Percentiles rank a stretch among this genome's conserved stretches.
These are phyloP conservation scores for Seira musarum DNA, from an alignment of 2,888 invertebrate genomes.

Conservation along the genomic window DNA sequence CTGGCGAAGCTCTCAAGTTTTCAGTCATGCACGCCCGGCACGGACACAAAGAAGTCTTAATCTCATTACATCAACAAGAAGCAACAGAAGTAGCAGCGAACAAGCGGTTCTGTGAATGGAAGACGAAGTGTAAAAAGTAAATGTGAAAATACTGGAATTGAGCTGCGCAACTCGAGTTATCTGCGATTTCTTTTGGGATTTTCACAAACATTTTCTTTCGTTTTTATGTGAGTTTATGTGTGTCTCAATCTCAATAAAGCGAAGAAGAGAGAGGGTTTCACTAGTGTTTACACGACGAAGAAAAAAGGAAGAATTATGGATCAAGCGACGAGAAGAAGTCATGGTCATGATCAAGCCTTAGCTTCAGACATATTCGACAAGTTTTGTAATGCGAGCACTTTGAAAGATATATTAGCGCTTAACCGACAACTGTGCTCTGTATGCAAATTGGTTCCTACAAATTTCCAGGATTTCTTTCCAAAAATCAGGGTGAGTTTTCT, in stretches of 20 bases:
- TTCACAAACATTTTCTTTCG: background rate
- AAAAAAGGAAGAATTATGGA: slow-evolving; percentile 57
- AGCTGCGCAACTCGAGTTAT: background rate
- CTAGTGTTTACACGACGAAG: background rate
- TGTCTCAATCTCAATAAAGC: no score
- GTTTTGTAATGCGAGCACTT: slow-evolving; percentile 91
- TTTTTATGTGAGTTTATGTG: background rate
- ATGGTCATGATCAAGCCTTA: slow-evolving; percentile 72
- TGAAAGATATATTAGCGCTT: slow-evolving; percentile 86
- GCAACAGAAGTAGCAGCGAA: no score
- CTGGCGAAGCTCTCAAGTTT: no score
- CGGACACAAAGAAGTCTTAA: no score
- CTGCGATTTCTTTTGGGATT: background rate
- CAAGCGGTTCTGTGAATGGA: no score
- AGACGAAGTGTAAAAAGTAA: no score
- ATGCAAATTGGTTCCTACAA: slow-evolving; percentile 85
- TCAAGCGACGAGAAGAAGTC: slow-evolving; percentile 51
- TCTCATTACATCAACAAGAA: no score
- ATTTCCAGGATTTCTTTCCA: slow-evolving; percentile 89
- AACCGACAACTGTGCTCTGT: slow-evolving; percentile 88
- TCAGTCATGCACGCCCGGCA: no score
- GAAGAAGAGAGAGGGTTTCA: background rate
- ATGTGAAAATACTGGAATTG: no score
- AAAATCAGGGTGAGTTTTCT: slow-evolving; percentile 80
- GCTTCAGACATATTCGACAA: slow-evolving; percentile 93